phyloP scores from a whole-genome alignment of 2,888 invertebrate genomes.

The Rhagium mordax region DNA sequence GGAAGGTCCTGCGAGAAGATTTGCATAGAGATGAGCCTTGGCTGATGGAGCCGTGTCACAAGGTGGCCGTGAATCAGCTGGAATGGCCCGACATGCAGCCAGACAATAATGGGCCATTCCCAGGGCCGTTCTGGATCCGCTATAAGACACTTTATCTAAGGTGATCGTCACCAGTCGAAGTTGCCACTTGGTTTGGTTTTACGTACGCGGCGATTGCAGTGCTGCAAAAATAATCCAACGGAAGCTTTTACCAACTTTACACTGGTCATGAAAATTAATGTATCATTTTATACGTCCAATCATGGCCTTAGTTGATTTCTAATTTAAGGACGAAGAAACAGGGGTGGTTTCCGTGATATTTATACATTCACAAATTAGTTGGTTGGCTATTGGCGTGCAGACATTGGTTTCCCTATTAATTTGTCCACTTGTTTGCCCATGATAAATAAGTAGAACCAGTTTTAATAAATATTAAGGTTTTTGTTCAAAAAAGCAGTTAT shows the following conservation, averaged over 20 bases:
- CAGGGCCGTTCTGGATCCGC: conserved; percentile 1
- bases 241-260: background rate
- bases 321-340: too few relatives aligned
- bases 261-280: background rate
- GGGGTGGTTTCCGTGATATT: too few relatives aligned
- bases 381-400: too few relatives aligned
- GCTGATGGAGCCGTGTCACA: conserved; percentile 70
- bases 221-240: background rate
- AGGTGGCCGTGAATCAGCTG: conserved; percentile 69
- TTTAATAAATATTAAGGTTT: too few relatives aligned
- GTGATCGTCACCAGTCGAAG: conserved; percentile 8
- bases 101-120: conserved; percentile 47
- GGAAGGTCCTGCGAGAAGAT: conserved; percentile 50
- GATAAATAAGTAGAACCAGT: too few relatives aligned
- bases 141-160: conserved; percentile 8
- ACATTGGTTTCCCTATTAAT: too few relatives aligned
- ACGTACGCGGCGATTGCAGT: background rate
- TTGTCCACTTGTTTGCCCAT: too few relatives aligned
- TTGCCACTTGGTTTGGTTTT: background rate
- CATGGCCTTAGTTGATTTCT: too few relatives aligned
- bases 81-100: conserved; percentile 54
- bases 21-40: conserved; percentile 69
- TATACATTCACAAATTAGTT: too few relatives aligned
- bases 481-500: too few relatives aligned
- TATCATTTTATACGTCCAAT: background rate